Evolutionary conservation across 2,888 invertebrate species (phyloP).

Genomic region (Tipula unca): DNA sequence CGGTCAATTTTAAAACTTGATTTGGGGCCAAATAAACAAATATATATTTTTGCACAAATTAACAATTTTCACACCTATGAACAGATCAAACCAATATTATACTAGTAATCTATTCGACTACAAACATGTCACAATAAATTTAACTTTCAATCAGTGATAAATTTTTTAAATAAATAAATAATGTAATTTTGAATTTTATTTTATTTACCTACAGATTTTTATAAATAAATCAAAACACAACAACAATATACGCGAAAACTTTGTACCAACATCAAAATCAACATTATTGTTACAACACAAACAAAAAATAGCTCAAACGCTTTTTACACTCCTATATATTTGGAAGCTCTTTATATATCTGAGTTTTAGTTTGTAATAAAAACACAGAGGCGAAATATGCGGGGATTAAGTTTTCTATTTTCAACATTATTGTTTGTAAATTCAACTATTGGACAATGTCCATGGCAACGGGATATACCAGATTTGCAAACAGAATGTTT

Average conservation of each 20-base stretch:
- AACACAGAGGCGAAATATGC: background rate
- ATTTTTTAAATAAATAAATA: background rate
- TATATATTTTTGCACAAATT: background rate
- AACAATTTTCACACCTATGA: background rate
- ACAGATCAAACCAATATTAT: background rate
- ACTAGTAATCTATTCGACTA: background rate
- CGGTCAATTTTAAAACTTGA: too few species aligned
- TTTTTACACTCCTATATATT: background rate
- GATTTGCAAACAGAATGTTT: conserved; percentile 77
- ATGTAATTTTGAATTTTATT: background rate
- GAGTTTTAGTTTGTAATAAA: background rate
- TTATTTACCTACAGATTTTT: background rate
- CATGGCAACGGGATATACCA: conserved; percentile 68
- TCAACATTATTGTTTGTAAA: conserved; percentile 27
- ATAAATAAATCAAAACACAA: background rate
- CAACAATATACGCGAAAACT: background rate
- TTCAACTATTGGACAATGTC: conserved; percentile 58
- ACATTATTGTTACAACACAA: background rate
- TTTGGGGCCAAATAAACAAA: background rate
- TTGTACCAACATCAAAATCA: background rate
- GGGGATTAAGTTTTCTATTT: conserved; percentile 27
- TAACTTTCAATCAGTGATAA: background rate
- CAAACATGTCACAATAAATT: background rate
- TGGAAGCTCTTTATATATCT: background rate
- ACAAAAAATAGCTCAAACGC: background rate